Evolutionary conservation across 2,888 invertebrate genomes (phyloP), one percentile per base, ranked within the genome.

Genomic region (Hyposoter dolosus): DNA sequence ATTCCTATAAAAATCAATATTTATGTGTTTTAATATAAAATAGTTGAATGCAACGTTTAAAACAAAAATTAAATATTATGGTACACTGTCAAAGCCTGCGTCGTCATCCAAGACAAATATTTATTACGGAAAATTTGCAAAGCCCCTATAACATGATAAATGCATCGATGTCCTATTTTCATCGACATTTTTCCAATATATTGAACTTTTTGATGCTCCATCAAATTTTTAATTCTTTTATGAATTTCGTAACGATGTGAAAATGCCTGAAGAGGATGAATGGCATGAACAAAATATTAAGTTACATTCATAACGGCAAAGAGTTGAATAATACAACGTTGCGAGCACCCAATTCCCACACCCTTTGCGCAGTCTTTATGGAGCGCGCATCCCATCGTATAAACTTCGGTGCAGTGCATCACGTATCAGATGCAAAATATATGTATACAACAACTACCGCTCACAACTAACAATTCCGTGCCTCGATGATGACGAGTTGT

Each of bases 321-420:
- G 5, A 28, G 68, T 23, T 23, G 43, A 23, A 68, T 19, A 23
- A 68, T 43, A 23, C n/a, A 28, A 60, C 76, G 66, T n/a, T 76
- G 17, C 65, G 43, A 75, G 43, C 82, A 83, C 85, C 85, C 83
- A 83, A 28, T 85, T 85, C 85, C 76, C 85, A 85, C 80, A 83
- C 85, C 83, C 80, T 85, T 83, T 79, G 79, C 65, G 66, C 79
- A 32, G 19, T 47, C 53, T 80, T 19, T 56, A 78, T 63, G 40
- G 66, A 74, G 53, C 19, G 53, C 19, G 63, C 82, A 82, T 71
- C 69, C n/a, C 65, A 72, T 76, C 82, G 19, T 35, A 32, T 35
- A 17, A 68, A 12, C 47, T 76, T 47, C 28, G n/a, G 66, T 45
- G 23, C 35, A 40, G 32, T 78, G 74, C 76, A 83, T 76, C 79